phyloP scores from a whole-genome alignment of 1,140 invertebrate species.

The Temnothorax nylanderi region DNA sequence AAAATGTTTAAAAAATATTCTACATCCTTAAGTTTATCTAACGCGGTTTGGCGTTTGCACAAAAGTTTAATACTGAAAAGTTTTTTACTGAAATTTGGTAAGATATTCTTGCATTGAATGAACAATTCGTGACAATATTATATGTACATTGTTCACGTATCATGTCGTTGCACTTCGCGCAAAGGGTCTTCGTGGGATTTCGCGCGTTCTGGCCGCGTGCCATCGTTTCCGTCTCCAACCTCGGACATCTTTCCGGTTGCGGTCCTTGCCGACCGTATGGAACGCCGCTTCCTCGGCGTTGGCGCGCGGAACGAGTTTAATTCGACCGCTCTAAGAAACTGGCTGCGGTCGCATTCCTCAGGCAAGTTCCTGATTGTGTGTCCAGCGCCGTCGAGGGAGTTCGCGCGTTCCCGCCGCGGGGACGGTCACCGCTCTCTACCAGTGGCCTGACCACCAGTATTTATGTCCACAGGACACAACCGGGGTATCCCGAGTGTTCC shows the following conservation, averaged over 20 bases:
- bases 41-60: not conserved
- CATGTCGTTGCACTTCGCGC: not conserved
- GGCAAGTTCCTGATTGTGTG: constrained; percentile 81
- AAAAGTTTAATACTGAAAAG: too few relatives aligned
- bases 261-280: constrained; percentile 57
- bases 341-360: constrained; percentile 80
- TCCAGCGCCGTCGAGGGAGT: constrained; percentile 72
- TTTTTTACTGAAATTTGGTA: not conserved
- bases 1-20: not conserved
- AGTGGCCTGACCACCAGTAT: constrained; percentile 78
- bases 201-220: constrained; percentile 63
- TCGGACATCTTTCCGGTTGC: constrained; percentile 64
- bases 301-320: constrained; percentile 79
- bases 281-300: constrained; percentile 56
- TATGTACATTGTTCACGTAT: not conserved
- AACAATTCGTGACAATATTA: not conserved
- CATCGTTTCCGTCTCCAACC: constrained; percentile 68
- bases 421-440: constrained; percentile 66
- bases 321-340: constrained; percentile 81
- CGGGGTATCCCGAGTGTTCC: constrained; percentile 73
- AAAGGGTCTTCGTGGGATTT: constrained; percentile 6
- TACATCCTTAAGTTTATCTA: not conserved
- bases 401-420: constrained; percentile 64
- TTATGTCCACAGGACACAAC: constrained; percentile 78
- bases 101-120: not conserved